phyloP scores from a whole-genome alignment of 64 coral and sea anemone species.

The Dendrophyllia cribrosa region DNA sequence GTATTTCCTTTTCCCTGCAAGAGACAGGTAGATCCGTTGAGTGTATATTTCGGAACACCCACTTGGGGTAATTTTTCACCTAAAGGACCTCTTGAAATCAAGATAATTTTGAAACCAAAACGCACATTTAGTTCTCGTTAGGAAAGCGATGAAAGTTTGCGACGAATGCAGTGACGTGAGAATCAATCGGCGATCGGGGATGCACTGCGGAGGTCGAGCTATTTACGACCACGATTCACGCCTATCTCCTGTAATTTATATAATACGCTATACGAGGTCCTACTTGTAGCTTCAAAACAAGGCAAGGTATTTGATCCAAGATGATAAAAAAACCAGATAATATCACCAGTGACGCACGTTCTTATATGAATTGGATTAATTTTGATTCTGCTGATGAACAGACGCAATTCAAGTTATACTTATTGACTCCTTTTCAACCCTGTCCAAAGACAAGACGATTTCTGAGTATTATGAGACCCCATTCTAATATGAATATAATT shows the following conservation, averaged over 20 bases:
- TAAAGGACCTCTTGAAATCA: constrained; percentile 19
- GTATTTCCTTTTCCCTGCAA: neutral
- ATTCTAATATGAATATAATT: constrained; percentile 2
- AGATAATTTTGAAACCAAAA: constrained; percentile 9
- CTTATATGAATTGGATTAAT: no score
- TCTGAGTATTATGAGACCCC: constrained; percentile 2
- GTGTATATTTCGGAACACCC: neutral
- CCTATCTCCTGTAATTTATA: neutral
- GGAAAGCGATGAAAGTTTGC: neutral
- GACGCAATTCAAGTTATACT: no score
- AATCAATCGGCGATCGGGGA: no score
- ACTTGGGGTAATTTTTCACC: neutral
- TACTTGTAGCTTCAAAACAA: neutral
- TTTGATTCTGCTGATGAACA: no score
- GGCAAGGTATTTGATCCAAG: neutral
- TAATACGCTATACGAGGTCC: neutral
- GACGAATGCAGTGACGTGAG: neutral
- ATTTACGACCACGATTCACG: neutral
- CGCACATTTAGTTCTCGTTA: neutral
- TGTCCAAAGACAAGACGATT: neutral
- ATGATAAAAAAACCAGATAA: neutral
- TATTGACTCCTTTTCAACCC: no score
- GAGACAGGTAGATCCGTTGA: neutral
- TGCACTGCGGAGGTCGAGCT: neutral
- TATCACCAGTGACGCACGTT: neutral